Evolutionary conservation across 2,797 vertebrate species (phyloP).

Genomic region (Pristis pectinata): DNA sequence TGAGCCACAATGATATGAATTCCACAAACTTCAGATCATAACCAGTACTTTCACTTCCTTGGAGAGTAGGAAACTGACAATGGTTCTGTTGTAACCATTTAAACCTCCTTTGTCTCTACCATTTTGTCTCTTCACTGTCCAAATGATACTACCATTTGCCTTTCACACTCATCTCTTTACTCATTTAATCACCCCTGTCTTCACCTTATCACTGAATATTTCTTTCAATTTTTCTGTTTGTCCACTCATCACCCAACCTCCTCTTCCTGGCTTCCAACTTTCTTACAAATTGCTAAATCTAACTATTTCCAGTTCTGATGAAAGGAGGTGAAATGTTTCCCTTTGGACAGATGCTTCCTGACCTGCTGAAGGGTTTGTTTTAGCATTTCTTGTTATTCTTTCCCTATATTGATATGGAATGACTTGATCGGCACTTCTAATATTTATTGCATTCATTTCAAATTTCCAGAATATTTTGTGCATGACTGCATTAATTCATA

Average conservation of each 20-base stretch:
- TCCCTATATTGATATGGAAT: not conserved
- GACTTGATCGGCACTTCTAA: not conserved
- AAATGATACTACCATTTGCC: not conserved
- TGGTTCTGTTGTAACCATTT: not conserved
- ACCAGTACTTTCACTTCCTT: not conserved
- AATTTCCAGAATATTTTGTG: not conserved
- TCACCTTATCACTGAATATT: not conserved
- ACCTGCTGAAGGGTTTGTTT: not conserved
- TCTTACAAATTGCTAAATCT: not conserved
- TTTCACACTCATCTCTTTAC: not conserved
- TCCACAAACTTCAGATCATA: slow-evolving; percentile 1
- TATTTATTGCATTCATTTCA: no score
- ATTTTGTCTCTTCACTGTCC: not conserved
- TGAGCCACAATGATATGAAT: no score
- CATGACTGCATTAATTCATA: not conserved
- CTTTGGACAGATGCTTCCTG: not conserved
- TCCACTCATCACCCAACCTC: not conserved
- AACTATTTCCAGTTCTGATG: not conserved
- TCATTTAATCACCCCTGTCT: not conserved
- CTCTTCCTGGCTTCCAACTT: not conserved
- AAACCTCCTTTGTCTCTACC: not conserved
- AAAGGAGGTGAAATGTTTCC: not conserved
- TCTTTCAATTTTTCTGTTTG: not conserved
- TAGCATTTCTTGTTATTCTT: not conserved
- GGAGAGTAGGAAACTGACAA: not conserved